These are phyloP conservation scores for Chalcis sispes DNA, from an alignment of 2,888 invertebrate species.

Conservation along the genomic window DNA sequence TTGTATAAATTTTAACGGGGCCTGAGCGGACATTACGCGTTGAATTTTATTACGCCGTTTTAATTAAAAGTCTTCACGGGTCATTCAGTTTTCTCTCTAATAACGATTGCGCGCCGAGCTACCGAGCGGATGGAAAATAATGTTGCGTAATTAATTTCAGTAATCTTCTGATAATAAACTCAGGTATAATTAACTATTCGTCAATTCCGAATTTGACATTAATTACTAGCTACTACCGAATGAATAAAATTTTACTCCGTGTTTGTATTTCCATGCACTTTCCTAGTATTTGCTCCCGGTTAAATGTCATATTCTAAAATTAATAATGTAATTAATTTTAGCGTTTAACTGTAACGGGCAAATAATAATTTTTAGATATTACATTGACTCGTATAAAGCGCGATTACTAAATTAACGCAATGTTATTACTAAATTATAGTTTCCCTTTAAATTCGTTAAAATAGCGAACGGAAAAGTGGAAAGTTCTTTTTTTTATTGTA, in stretches of 20 bases:
- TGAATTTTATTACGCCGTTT: slow-evolving; percentile 53
- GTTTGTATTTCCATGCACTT: slow-evolving; percentile 26
- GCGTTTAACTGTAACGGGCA: neutral
- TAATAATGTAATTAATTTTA: slow-evolving; percentile 37
- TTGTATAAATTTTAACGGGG: slow-evolving; percentile 41
- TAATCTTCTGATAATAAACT: slow-evolving; percentile 47
- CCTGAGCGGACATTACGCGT: slow-evolving; percentile 21
- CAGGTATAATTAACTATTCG: slow-evolving; percentile 45
- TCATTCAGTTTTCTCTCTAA: slow-evolving; percentile 48
- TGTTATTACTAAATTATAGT: neutral
- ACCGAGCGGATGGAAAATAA: slow-evolving; percentile 36
- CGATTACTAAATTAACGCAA: neutral
- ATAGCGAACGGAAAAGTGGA: too few species aligned
- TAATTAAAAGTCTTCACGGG: slow-evolving; percentile 51
- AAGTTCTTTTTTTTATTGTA: too few species aligned
- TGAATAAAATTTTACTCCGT: slow-evolving; percentile 26
- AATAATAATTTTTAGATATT: slow-evolving; percentile 25
- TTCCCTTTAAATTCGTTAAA: too few species aligned
- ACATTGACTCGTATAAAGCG: neutral
- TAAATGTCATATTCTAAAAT: slow-evolving; percentile 19
- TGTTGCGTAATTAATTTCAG: slow-evolving; percentile 53
- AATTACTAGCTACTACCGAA: slow-evolving; percentile 32
- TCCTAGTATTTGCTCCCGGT: neutral
- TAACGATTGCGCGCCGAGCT: slow-evolving; percentile 35
- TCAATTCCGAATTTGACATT: slow-evolving; percentile 43